These are phyloP conservation scores for Vireo griseus DNA, from an alignment of 2,797 vertebrate genomes.

Conservation along the genomic window DNA sequence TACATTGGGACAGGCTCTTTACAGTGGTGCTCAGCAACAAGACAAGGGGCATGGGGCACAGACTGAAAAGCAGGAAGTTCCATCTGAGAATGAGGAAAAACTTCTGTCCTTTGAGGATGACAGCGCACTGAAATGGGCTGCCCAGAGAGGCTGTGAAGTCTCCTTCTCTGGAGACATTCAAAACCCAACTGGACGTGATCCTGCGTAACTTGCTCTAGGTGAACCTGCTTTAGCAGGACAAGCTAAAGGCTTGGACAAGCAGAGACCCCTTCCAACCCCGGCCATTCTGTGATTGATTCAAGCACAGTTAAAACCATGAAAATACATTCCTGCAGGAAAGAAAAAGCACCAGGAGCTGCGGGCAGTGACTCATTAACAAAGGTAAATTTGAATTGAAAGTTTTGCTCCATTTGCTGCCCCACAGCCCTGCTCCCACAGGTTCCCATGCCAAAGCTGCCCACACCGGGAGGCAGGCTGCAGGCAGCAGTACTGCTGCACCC, in stretches of 20 bases:
- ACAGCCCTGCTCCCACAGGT: neutral
- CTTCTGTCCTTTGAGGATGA: neutral
- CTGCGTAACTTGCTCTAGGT: neutral
- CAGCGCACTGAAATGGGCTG: neutral
- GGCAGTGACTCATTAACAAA: conserved; percentile 5
- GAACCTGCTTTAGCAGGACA: neutral
- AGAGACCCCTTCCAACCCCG: neutral
- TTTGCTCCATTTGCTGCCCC: neutral
- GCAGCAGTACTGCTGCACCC: neutral
- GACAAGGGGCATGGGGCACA: neutral
- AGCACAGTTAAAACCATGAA: neutral
- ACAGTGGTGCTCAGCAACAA: neutral
- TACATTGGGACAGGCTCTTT: neutral
- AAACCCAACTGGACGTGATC: neutral
- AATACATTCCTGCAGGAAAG: conserved; percentile 2
- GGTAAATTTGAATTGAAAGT: neutral
- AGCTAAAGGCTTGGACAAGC: neutral
- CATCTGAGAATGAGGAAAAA: neutral
- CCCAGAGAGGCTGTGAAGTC: neutral
- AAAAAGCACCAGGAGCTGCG: conserved; percentile 12
- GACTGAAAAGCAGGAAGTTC: neutral
- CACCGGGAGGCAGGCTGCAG: neutral
- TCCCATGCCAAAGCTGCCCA: neutral
- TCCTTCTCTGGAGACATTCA: neutral
- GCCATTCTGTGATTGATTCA: neutral